Base-by-base conservation (phyloP, 2,797 vertebrate species). In the Sphenodon punctatus region DNA sequence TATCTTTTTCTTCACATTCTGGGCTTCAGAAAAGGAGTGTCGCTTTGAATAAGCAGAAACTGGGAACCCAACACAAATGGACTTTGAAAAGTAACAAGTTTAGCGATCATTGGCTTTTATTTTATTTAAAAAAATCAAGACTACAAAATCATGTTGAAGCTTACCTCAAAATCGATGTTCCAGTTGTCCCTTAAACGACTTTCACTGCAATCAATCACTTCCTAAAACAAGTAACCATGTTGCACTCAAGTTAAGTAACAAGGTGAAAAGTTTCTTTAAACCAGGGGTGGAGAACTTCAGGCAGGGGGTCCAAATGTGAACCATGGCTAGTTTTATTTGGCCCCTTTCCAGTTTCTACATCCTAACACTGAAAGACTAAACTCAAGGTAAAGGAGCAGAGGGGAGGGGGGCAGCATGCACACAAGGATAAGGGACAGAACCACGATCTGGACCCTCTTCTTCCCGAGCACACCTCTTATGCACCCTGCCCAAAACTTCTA, bases 141-240 rank as follows among this genome's bases (percentile, higher is more conserved):
- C 20, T 8, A 32, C n/a, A 15, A 27, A 7, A 36, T 16, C 49
- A 13, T n/a, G 36, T n/a, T 23, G n/a, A 58, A 78, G 68, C 84
- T 88, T 93, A 95, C 94, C 86, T 94, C 87, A 85, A 90, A 89
- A 19, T 20, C 92, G 82, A 94, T 91, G 72, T 93, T 80, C 92
- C 92, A 95, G 51, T 51, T 88, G 78, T 94, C 87, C 27, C 92
- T 92, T 51, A 93, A 88, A 61, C 67, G 78, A 15, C 88, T 90
- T 68, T 79, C 84, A 80, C 71, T 75, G 30, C 67, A 76, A 61
- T 82, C 69, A 75, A n/a, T 58, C 78, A 74, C 53, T 41, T 88
- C 91, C 93, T 94, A 78, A 82, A 93, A 92, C 45, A 71, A 16
- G 75, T 38, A 82, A 45, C 17, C 34, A 56, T 19, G 19, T 11